phyloP scores from a whole-genome alignment of 1,140 invertebrate genomes.

The Drosophila subpulchrella region DNA sequence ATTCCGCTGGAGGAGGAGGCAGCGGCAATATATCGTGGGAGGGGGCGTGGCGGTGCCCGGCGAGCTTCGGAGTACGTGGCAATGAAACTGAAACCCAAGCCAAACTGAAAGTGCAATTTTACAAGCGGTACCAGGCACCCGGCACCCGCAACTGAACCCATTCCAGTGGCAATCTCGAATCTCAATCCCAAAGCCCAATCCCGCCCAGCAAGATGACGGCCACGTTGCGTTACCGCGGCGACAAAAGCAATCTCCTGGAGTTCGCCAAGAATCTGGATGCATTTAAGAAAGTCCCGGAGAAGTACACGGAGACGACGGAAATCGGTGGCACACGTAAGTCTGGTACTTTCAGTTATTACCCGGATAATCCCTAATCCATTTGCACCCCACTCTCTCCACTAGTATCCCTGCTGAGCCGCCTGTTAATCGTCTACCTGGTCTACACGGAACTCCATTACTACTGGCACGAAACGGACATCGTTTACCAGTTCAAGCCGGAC shows the following conservation, averaged over 20 bases:
- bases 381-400: slow-evolving; percentile 16
- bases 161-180: neutral
- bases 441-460: slow-evolving; percentile 94
- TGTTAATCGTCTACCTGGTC: slow-evolving; percentile 92
- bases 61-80: slow-evolving; percentile 19
- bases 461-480: slow-evolving; percentile 92
- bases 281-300: slow-evolving; percentile 95
- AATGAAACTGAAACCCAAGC: slow-evolving; percentile 10
- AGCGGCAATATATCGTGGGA: neutral
- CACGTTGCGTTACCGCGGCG: slow-evolving; percentile 86
- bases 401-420: slow-evolving; percentile 93
- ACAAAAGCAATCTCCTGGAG: slow-evolving; percentile 87
- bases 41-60: neutral
- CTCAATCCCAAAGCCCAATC: neutral
- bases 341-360: too few relatives aligned
- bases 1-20: neutral
- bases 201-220: slow-evolving; percentile 61
- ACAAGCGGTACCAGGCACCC: neutral
- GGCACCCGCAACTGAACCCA: neutral
- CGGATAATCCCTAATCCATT: neutral
- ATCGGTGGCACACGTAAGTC: slow-evolving; percentile 92
- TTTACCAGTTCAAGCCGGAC: slow-evolving; percentile 96
- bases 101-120: neutral
- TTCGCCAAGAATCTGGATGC: slow-evolving; percentile 94
- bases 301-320: slow-evolving; percentile 92